Percentiles rank a stretch among this genome's conserved stretches.
phyloP scores from a whole-genome alignment of 2,113 vertebrate species.

The Elephantulus edwardii region DNA sequence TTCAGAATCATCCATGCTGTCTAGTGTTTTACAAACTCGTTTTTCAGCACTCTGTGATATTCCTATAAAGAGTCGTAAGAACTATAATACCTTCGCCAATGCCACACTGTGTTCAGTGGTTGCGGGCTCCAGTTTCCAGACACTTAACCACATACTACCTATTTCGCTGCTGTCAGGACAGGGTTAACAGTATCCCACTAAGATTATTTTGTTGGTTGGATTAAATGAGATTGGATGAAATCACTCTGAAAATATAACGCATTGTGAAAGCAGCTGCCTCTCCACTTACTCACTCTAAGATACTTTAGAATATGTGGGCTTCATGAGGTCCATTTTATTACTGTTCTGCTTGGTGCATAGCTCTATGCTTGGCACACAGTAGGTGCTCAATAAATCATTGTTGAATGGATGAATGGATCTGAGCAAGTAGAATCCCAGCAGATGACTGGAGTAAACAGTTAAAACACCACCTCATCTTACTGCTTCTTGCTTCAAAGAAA shows the following conservation, averaged over 20 bases:
- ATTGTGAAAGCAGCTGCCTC: background rate
- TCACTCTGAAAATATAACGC: background rate
- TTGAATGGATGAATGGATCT: background rate
- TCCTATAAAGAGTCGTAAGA: background rate
- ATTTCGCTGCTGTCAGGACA: background rate
- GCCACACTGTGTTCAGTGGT: background rate
- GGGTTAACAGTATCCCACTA: background rate
- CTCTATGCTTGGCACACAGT: background rate
- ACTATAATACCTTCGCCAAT: background rate
- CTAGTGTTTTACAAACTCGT: no score
- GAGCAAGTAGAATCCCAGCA: background rate
- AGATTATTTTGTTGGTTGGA: background rate
- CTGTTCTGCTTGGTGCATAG: background rate
- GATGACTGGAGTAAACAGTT: background rate
- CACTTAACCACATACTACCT: background rate
- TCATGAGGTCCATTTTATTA: background rate
- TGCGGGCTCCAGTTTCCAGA: background rate
- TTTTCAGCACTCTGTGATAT: no score
- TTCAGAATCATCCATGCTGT: no score
- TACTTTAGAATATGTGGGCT: background rate
- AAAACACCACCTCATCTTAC: background rate
- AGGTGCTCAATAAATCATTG: slow-evolving; percentile 2
- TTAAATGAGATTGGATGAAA: background rate
- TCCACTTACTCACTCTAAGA: background rate
- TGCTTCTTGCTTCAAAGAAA: slow-evolving; percentile 16